Percentiles rank a stretch among this genome's conserved stretches.
These are phyloP conservation scores for Ancistrus triradiatus DNA, from an alignment of 2,113 vertebrate genomes.

Conservation along the genomic window DNA sequence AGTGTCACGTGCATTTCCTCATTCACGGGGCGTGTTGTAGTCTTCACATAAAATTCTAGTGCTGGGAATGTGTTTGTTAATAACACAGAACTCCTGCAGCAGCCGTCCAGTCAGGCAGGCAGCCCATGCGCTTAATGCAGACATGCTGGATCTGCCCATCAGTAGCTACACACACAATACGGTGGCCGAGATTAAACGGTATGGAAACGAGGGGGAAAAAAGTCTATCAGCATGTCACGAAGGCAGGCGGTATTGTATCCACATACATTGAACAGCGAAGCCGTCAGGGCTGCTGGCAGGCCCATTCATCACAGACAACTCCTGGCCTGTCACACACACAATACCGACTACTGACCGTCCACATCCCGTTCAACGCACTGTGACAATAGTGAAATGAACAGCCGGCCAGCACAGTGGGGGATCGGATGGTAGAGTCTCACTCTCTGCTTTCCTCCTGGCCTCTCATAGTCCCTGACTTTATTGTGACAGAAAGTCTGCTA, in stretches of 20 bases:
- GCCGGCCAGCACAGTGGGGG: slow-evolving; percentile 59
- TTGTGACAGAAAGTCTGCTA: background rate
- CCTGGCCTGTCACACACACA: slow-evolving; percentile 69
- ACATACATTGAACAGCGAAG: slow-evolving; percentile 74
- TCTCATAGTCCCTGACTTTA: slow-evolving; percentile 10
- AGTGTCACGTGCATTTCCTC: too few species aligned
- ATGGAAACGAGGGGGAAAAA: slow-evolving; percentile 71
- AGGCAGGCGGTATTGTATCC: slow-evolving; percentile 74
- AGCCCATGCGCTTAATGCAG: slow-evolving; percentile 39
- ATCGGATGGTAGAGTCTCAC: slow-evolving; percentile 54
- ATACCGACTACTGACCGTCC: slow-evolving; percentile 52
- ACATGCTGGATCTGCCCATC: slow-evolving; percentile 54
- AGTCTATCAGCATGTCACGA: slow-evolving; percentile 70
- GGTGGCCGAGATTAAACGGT: slow-evolving; percentile 65
- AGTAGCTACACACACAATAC: slow-evolving; percentile 60
- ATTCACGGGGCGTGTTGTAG: too few species aligned
- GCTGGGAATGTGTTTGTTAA: slow-evolving; percentile 23
- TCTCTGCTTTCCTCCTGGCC: slow-evolving; percentile 9
- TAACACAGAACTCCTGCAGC: slow-evolving; percentile 13
- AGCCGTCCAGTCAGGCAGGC: slow-evolving; percentile 17
- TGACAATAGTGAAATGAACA: slow-evolving; percentile 70
- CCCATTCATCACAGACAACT: slow-evolving; percentile 77
- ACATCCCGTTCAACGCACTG: slow-evolving; percentile 54
- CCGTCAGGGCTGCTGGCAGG: slow-evolving; percentile 71
- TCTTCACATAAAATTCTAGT: slow-evolving; percentile 22